Evolutionary conservation across 2,113 vertebrate species (phyloP).

Genomic region (Xiphias gladius): DNA sequence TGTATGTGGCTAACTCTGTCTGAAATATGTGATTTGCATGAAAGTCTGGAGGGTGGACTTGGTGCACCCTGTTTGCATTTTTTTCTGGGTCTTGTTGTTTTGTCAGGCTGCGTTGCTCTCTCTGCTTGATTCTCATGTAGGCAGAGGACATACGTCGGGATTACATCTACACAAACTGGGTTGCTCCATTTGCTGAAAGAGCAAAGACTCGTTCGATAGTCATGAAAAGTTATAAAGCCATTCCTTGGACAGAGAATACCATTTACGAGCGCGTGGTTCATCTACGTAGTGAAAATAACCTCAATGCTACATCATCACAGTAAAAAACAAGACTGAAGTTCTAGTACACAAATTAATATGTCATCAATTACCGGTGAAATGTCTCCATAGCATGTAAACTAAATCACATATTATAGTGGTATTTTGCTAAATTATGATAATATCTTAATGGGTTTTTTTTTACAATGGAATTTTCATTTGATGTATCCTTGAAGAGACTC

Average conservation of each 20-base stretch:
- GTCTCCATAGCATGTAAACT: background rate
- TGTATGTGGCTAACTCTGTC: background rate
- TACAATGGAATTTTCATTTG: background rate
- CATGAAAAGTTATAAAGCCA: constrained; percentile 11
- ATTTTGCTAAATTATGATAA: background rate
- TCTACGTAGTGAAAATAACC: background rate
- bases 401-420: background rate
- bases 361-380: background rate
- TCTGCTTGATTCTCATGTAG: background rate
- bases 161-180: background rate
- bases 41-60: too few species aligned
- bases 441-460: background rate
- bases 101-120: background rate
- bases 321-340: background rate
- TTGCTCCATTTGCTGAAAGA: background rate
- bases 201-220: background rate
- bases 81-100: background rate
- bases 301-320: background rate
- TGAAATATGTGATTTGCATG: fast-evolving
- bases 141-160: background rate
- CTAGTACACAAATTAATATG: background rate
- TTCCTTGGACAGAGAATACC: background rate
- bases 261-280: background rate
- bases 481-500: background rate
- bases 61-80: background rate